Conservation (phyloP, 1,140 invertebrate species). For the Drosophila kurseongensis region DNA sequence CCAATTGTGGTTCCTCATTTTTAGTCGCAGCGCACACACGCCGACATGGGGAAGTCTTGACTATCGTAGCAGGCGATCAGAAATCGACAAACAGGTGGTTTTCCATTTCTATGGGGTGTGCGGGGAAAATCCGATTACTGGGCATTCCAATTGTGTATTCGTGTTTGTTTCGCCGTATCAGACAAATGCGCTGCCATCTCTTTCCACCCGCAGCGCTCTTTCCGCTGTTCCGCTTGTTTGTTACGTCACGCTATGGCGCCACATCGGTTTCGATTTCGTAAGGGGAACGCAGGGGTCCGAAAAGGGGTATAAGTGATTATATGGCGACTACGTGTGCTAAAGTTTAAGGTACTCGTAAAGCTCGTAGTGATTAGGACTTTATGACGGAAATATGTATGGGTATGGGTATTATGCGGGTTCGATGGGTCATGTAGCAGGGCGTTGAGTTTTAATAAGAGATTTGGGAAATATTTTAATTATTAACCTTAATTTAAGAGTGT, state of each 20-base stretch:
- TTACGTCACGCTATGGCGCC: conserved; percentile 45
- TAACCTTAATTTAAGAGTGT: no score
- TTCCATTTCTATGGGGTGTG: conserved; percentile 2
- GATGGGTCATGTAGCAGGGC: neutral
- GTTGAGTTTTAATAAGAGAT: no score
- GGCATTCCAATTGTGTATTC: conserved; percentile 26
- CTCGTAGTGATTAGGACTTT: neutral
- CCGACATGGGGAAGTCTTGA: conserved; percentile 83
- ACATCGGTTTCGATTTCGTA: conserved; percentile 14
- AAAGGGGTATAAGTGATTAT: neutral
- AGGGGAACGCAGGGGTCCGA: conserved; percentile 2
- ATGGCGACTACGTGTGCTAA: neutral
- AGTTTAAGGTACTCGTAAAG: conserved; percentile 8
- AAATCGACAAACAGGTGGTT: conserved; percentile 20
- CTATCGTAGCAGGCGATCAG: conserved; percentile 74
- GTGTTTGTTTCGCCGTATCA: conserved; percentile 32
- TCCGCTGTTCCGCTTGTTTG: conserved; percentile 24
- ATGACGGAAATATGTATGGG: neutral
- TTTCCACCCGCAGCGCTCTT: neutral
- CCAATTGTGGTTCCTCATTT: conserved; percentile 41
- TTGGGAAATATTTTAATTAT: no score
- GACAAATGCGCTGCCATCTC: conserved; percentile 24
- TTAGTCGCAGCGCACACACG: conserved; percentile 75
- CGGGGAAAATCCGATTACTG: conserved; percentile 44
- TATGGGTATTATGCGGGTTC: neutral